Percentiles rank a stretch among this genome's conserved stretches.
Evolutionary conservation across 2,113 vertebrate species (phyloP).

Genomic region (Callorhinus ursinus): DNA sequence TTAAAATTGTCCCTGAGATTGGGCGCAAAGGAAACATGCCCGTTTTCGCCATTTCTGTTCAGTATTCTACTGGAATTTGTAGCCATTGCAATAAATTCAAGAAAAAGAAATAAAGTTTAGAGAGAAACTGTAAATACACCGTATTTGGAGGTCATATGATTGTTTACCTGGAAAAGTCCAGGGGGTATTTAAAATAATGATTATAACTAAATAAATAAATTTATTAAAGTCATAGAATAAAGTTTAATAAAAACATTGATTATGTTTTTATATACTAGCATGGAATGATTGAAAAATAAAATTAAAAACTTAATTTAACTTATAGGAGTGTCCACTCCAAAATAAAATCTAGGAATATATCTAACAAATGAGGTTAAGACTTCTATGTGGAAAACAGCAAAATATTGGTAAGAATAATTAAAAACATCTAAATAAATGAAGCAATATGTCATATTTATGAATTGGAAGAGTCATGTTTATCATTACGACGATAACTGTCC

Average conservation of each 20-base stretch:
- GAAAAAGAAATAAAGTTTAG: background rate
- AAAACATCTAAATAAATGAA: background rate
- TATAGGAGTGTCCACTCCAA: background rate
- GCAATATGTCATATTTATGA: background rate
- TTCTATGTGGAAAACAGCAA: background rate
- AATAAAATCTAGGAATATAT: background rate
- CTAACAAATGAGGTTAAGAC: background rate
- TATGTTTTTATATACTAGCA: background rate
- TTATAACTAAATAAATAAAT: background rate
- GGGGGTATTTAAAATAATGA: background rate
- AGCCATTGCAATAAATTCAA: background rate
- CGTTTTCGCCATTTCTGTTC: background rate
- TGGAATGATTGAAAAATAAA: background rate
- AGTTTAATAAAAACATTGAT: background rate
- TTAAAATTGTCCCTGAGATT: background rate
- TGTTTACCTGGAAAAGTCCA: background rate
- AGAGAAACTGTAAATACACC: background rate
- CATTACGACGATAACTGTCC: background rate
- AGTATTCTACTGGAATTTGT: background rate
- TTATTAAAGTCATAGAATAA: background rate
- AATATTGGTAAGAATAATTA: background rate
- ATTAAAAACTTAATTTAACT: background rate
- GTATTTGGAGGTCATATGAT: background rate
- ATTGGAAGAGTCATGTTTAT: background rate
- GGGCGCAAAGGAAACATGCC: background rate